Conservation (phyloP, 2,113 vertebrate species). For the Trematomus loennbergii region DNA sequence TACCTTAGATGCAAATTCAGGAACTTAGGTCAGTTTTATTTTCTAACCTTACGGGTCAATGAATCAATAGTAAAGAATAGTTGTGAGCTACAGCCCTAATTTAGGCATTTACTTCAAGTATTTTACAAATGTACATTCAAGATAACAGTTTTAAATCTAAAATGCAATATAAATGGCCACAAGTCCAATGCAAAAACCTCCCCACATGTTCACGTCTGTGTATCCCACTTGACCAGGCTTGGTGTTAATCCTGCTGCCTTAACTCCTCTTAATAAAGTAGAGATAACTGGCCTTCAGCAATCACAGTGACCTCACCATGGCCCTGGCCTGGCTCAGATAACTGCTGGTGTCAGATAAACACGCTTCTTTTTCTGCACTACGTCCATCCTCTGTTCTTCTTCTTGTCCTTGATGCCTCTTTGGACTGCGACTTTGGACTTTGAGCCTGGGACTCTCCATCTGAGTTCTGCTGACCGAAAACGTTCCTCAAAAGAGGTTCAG, state of each 20-base stretch:
- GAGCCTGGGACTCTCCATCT: slow-evolving; percentile 23
- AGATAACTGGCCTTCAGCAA: neutral
- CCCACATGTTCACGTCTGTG: neutral
- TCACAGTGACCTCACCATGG: slow-evolving; percentile 82
- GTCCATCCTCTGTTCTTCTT: slow-evolving; percentile 39
- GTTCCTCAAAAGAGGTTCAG: slow-evolving; percentile 75
- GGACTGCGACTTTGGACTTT: slow-evolving; percentile 18
- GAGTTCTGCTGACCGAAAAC: slow-evolving; percentile 59
- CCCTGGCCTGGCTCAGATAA: slow-evolving; percentile 81
- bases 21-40: no score
- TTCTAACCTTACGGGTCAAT: no score
- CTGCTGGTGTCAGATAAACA: slow-evolving; percentile 80
- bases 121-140: no score
- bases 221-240: slow-evolving; percentile 8
- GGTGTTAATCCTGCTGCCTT: slow-evolving; percentile 6
- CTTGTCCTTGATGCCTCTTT: slow-evolving; percentile 12
- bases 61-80: no score
- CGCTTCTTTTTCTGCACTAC: slow-evolving; percentile 55
- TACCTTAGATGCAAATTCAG: neutral
- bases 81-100: no score
- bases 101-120: neutral
- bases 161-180: neutral
- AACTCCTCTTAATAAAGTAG: neutral
- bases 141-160: neutral
- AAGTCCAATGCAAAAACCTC: no score